phyloP scores from a whole-genome alignment of 2,797 vertebrate species.

The Dromococcyx pavoninus region DNA sequence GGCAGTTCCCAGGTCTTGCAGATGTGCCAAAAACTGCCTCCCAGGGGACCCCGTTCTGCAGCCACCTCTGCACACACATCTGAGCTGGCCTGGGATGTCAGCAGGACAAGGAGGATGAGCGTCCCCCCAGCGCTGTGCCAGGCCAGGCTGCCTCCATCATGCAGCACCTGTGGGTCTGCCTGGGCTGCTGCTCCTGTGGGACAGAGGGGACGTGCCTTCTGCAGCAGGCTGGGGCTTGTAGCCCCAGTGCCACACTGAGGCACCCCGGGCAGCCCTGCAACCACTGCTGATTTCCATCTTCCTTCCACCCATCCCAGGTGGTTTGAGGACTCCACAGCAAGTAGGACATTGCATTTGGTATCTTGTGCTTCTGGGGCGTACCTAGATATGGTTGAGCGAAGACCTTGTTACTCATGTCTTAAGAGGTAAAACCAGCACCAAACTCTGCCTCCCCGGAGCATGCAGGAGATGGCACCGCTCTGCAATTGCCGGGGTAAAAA shows the following conservation, averaged over 20 bases:
- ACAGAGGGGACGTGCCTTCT: too few species aligned
- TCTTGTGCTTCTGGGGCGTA: background rate
- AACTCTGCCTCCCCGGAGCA: background rate
- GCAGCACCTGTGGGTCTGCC: too few species aligned
- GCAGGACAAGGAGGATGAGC: background rate
- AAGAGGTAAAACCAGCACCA: background rate
- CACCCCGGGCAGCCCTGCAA: background rate
- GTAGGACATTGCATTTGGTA: fast-evolving
- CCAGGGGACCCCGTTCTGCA: background rate
- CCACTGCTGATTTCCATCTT: background rate
- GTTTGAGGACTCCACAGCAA: background rate
- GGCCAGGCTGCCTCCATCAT: background rate
- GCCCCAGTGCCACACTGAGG: background rate
- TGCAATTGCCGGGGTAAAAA: fast-evolving
- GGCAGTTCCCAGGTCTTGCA: background rate
- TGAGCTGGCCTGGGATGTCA: background rate
- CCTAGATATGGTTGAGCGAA: background rate
- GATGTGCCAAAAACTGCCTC: background rate
- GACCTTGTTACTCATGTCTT: background rate
- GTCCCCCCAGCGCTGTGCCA: fast-evolving
- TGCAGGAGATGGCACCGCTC: fast-evolving
- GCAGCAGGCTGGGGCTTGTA: background rate
- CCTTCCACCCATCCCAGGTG: fast-evolving
- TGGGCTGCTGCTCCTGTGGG: background rate
- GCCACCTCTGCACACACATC: background rate